phyloP scores from a whole-genome alignment of 1,140 invertebrate genomes.

The Druon quercuslanigerum region DNA sequence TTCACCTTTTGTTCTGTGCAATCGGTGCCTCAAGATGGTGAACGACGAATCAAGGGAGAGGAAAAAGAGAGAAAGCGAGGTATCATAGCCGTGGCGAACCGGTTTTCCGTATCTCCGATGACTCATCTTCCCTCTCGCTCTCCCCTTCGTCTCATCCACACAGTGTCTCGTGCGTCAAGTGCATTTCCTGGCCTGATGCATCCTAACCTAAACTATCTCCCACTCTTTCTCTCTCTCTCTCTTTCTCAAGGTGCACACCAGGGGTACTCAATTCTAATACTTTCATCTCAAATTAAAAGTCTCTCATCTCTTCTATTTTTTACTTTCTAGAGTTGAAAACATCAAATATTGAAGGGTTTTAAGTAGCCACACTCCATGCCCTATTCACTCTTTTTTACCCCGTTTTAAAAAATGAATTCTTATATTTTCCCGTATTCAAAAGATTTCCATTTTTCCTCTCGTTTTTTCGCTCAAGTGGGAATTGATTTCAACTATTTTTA shows the following conservation, averaged over 20 bases:
- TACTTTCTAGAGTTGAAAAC: too few species aligned
- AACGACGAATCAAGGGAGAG: not conserved
- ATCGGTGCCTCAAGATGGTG: conserved; percentile 37
- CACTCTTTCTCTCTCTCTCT: conserved; percentile 36
- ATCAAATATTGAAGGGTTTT: too few species aligned
- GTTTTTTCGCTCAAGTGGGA: too few species aligned
- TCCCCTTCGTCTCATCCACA: conserved; percentile 26
- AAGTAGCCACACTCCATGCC: too few species aligned
- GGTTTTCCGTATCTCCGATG: conserved; percentile 74
- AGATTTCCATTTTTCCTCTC: too few species aligned
- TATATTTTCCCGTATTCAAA: too few species aligned
- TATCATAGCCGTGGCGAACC: conserved; percentile 62
- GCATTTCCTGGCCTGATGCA: conserved; percentile 71
- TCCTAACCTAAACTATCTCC: conserved; percentile 54
- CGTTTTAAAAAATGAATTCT: too few species aligned
- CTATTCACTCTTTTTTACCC: too few species aligned
- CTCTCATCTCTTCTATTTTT: too few species aligned
- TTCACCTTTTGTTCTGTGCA: conserved; percentile 50
- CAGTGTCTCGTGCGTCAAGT: conserved; percentile 67
- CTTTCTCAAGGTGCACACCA: conserved; percentile 43
- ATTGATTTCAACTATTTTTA: too few species aligned
- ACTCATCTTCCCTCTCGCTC: conserved; percentile 66
- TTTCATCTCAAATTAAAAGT: too few species aligned
- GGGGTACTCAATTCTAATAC: conserved; percentile 49
- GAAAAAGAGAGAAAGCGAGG: conserved; percentile 10